A percentile compares a stretch with the other conserved stretches of the same genome.
Conservation (phyloP, 2,888 invertebrate species). For the Serrognathus titanus region DNA sequence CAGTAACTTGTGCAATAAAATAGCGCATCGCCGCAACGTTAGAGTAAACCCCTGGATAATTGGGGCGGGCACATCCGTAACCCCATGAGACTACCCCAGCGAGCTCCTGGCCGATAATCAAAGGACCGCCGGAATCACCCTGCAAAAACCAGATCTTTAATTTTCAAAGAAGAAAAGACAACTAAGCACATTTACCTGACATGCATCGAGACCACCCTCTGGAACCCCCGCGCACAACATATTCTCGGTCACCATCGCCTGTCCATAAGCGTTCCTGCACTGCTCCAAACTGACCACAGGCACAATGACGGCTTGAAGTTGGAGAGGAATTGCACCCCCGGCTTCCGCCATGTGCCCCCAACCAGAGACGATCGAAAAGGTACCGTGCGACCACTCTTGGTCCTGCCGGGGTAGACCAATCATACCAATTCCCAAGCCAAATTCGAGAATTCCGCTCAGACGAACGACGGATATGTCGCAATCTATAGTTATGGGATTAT, state of each 20-base stretch:
- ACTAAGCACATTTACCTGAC: conserved; percentile 23
- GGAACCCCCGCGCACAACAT: conserved; percentile 55
- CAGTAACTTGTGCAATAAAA: not conserved
- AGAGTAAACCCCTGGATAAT: conserved; percentile 14
- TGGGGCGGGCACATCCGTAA: conserved; percentile 16
- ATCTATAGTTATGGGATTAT: conserved; percentile 11
- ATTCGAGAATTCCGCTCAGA: conserved; percentile 4
- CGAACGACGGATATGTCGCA: conserved; percentile 20
- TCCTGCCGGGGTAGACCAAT: conserved; percentile 7
- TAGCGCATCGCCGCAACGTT: conserved; percentile 7
- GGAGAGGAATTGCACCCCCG: conserved; percentile 6
- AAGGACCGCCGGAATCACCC: conserved; percentile 18
- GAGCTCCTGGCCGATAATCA: conserved; percentile 9
- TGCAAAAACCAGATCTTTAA: not conserved
- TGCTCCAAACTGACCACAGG: conserved; percentile 20
- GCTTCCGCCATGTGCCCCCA: conserved; percentile 19
- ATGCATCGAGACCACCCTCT: conserved; percentile 31
- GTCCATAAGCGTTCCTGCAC: conserved; percentile 18
- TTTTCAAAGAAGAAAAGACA: not conserved
- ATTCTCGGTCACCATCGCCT: conserved; percentile 38
- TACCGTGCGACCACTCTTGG: conserved; percentile 5
- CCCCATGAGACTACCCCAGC: conserved; percentile 18
- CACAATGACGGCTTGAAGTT: conserved; percentile 23
- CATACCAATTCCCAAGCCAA: conserved; percentile 2
- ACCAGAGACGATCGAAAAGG: conserved; percentile 8